Percentiles rank a stretch among this genome's conserved stretches.
Evolutionary conservation across 2,888 invertebrate genomes (phyloP).

Genomic region (Nebria salina): DNA sequence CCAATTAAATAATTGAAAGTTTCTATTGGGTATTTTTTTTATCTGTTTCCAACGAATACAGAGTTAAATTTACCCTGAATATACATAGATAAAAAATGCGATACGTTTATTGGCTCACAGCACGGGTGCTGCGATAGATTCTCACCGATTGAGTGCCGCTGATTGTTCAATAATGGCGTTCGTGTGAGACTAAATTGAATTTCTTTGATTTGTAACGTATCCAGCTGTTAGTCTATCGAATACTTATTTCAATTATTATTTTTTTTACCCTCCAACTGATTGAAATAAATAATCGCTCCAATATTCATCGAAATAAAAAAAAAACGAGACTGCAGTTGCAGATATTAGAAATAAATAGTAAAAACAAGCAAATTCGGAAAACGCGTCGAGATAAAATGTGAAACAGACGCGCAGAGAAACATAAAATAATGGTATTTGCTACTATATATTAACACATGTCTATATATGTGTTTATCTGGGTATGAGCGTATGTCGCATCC

Average conservation of each 20-base stretch:
- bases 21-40: background rate
- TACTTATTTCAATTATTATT: too few species aligned
- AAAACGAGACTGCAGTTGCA: too few species aligned
- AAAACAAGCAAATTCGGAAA: too few species aligned
- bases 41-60: background rate
- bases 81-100: background rate
- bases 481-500: conserved; percentile 48
- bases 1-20: background rate
- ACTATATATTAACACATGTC: background rate
- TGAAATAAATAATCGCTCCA: too few species aligned
- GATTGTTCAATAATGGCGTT: background rate
- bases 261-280: too few species aligned
- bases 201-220: background rate
- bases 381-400: too few species aligned
- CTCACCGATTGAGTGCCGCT: background rate
- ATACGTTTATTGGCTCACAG: background rate
- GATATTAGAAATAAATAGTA: too few species aligned
- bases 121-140: background rate
- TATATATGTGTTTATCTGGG: conserved; percentile 4
- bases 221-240: background rate
- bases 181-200: background rate
- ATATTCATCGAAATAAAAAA: too few species aligned
- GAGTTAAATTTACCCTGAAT: background rate
- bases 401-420: too few species aligned
- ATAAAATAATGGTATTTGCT: too few species aligned